Base-by-base conservation (phyloP, 1,140 invertebrate species). In the Cotesia chilonis region DNA sequence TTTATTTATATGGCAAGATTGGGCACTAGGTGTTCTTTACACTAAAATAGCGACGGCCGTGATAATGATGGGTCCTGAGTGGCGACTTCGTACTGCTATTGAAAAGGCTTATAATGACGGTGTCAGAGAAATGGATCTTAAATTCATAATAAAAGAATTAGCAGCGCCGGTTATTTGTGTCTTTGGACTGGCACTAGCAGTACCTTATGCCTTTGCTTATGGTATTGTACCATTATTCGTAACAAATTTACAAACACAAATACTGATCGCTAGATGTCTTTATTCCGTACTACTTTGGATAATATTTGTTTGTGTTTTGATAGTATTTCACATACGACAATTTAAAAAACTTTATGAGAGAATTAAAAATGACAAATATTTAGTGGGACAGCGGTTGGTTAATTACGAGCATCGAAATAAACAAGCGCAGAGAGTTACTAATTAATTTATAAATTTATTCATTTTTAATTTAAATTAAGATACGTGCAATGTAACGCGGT, bases 291-390 rank as follows among this genome's bases (percentile, higher is more conserved):
- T 98, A 36, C 84, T 99, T 57, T 84, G 95, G 28, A 86, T 94
- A 10, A 89, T 90, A 54, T 81, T 94, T 4, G 85, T 94, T 47
- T 87, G 90, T 59, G 89, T 91, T 57, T 89, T 96, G 61, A 88
- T 96, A 60, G 88, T 90, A 67, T 91, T 95, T 81, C 94, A 96
- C 88, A 92, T 97, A 47, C 91, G 93, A 69, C 97, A 99, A 82
- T 97, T 99, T 84, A 92, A 91, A 78, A 94, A 96, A 79, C 88
- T 99, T 0, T 99, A 99, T 82, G 95, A 99, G 83, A 97, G 98
- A 85, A 99, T 99, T 81, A 98, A 98, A 86, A 99, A 99, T 88
- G 98, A 99, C 83, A 99, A 99, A 88, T 99, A 98, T 88, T 89
- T 99, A 35, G 96, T 99, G 2, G 97, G 97, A 0, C 94, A 96